These are phyloP conservation scores for Heliconius sara DNA, from an alignment of 2,888 invertebrate species.

Conservation along the genomic window DNA sequence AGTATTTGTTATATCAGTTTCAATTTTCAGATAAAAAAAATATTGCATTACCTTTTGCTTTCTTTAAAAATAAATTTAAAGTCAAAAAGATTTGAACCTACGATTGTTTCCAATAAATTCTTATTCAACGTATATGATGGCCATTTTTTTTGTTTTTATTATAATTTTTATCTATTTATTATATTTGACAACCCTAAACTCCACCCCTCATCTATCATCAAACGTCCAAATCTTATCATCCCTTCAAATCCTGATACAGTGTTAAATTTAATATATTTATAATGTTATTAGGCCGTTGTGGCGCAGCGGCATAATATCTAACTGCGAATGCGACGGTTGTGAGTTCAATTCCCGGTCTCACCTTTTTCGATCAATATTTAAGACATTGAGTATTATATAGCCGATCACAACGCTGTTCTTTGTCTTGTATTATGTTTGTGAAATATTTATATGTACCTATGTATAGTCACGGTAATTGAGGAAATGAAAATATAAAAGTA, in stretches of 20 bases:
- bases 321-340: background rate
- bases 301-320: background rate
- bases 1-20: no score
- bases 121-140: background rate
- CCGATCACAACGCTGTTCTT: no score
- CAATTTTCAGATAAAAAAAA: no score
- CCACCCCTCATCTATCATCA: slow-evolving; percentile 42
- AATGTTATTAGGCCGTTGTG: slow-evolving; percentile 14
- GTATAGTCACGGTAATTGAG: no score
- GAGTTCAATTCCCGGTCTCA: background rate
- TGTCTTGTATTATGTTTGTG: no score
- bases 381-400: no score
- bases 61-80: background rate
- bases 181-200: slow-evolving; percentile 50
- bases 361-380: no score
- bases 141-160: background rate
- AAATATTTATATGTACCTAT: no score
- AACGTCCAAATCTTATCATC: slow-evolving; percentile 56
- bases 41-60: no score
- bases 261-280: slow-evolving; percentile 42
- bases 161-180: background rate
- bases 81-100: background rate
- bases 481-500: no score
- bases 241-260: slow-evolving; percentile 46
- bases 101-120: background rate